A percentile compares a stretch with the other conserved stretches of the same genome.
phyloP scores from a whole-genome alignment of 2,888 invertebrate species.

The Baccha elongata region DNA sequence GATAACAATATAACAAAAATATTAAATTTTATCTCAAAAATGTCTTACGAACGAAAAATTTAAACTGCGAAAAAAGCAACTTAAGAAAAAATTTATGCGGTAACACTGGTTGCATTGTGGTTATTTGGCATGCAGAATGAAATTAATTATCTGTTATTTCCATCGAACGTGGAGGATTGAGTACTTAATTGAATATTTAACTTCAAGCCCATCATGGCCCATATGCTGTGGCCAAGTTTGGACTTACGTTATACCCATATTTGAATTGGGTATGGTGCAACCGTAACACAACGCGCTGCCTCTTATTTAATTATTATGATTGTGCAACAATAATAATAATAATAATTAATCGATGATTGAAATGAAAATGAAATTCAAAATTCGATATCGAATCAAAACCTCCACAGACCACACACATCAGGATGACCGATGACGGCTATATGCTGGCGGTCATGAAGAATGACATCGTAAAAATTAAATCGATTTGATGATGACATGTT shows the following conservation, averaged over 20 bases:
- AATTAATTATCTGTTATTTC: constrained; percentile 13
- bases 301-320: constrained; percentile 35
- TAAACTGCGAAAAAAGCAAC: no score
- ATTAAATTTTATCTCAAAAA: no score
- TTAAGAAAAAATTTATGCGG: no score
- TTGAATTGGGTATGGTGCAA: not conserved
- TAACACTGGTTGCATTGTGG: constrained; percentile 9
- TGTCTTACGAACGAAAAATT: no score
- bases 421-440: not conserved
- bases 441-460: not conserved
- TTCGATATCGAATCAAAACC: not conserved
- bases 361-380: constrained; percentile 11
- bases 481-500: not conserved
- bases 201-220: constrained; percentile 18
- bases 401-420: no score
- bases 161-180: constrained; percentile 18
- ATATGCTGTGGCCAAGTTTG: constrained; percentile 5
- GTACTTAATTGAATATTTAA: constrained; percentile 43
- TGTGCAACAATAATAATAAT: constrained; percentile 4
- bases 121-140: constrained; percentile 5
- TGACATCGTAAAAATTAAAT: not conserved
- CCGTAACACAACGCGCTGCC: not conserved
- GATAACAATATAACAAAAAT: no score
- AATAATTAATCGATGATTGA: constrained; percentile 15
- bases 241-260: not conserved